phyloP scores from a whole-genome alignment of 1,140 invertebrate genomes.

The Bradynema listronoti region DNA sequence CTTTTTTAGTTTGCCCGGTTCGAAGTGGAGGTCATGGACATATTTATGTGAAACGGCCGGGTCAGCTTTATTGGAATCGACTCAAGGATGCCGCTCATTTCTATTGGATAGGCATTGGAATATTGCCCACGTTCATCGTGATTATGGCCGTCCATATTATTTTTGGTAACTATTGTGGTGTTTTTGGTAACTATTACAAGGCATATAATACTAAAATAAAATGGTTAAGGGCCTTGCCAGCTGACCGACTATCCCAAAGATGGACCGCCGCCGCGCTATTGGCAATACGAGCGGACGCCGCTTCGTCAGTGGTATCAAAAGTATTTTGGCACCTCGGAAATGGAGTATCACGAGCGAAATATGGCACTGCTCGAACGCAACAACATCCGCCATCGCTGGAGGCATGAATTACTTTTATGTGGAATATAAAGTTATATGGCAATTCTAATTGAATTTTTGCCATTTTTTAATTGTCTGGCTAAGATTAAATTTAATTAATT shows the following conservation, averaged over 20 bases:
- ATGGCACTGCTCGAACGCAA: conserved; percentile 39
- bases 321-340: conserved; percentile 29
- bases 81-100: background rate
- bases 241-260: conserved; percentile 52
- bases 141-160: background rate
- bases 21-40: background rate
- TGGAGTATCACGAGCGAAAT: conserved; percentile 44
- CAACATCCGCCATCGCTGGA: conserved; percentile 4
- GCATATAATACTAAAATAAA: background rate
- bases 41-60: background rate
- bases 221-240: conserved; percentile 45
- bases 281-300: conserved; percentile 56
- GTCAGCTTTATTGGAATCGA: background rate
- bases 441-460: too few species aligned
- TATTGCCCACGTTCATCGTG: background rate
- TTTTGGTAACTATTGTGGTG: background rate
- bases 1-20: background rate
- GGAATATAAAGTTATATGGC: too few species aligned
- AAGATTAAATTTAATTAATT: too few species aligned
- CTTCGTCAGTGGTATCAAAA: conserved; percentile 40
- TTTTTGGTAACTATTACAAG: background rate
- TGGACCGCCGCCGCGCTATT: conserved; percentile 48
- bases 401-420: too few species aligned
- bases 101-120: background rate
- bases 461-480: too few species aligned